Evolutionary conservation across 2,888 invertebrate species (phyloP), one percentile per base, ranked within the genome.

Genomic region (Cordilura impudica): DNA sequence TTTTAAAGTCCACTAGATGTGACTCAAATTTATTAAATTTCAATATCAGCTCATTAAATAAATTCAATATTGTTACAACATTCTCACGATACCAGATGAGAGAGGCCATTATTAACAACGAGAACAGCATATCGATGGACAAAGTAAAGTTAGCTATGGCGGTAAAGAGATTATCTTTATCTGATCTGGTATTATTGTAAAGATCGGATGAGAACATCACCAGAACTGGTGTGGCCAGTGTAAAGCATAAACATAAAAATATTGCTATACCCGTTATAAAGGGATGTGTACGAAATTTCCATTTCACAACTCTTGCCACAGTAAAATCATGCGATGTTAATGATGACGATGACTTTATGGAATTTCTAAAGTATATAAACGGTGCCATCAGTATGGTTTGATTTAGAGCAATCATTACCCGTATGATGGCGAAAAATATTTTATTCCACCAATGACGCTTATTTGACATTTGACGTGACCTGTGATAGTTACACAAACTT

Each of bases 361-460:
- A 12, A 31, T 53, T 51, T 69, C 45, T 69, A 49, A 39, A 43
- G 21, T 53, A 73, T 2, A 71, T 14, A 65, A 82, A 71, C 23
- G 87, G 88, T 18, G 85, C 83, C 81, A 88, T 61, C 14, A 83
- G 51, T 60, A 86, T 47, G 3, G 83, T 19, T 54, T 87, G 85
- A 81, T 85, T 86, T 12, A 84, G 45, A 8, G 83, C 80, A 26
- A 86, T 69, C 74, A 86, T 51, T 26, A 79, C 39, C 21, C 83
- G 79, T 60, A 85, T 69, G 26, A 84, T 84, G 2, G 81, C 66
- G n/a, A 82, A 83, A 43, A 85, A 86, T 18, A 60, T 81, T 54
- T 67, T 78, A 70, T 77, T 80, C 72, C 74, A 74, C 65, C 81
- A 67, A 26, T 82, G 85, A 71, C 82, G 81, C 54, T 71, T 67